Evolutionary conservation across 1,140 invertebrate species (phyloP).

Genomic region (Cotesia vestalis): DNA sequence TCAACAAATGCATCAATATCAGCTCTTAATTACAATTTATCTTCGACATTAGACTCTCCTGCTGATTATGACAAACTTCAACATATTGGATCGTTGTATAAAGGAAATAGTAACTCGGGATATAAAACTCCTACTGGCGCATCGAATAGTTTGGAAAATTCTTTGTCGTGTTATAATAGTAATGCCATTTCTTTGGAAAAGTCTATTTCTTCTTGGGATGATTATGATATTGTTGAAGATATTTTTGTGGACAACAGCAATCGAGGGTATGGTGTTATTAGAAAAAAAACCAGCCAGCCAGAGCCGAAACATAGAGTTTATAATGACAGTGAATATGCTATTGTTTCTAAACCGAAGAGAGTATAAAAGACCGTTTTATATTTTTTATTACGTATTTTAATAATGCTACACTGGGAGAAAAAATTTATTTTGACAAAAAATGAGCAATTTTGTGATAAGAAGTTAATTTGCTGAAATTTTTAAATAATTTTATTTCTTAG

Average conservation of each 20-base stretch:
- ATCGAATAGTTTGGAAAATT: slow-evolving; percentile 22
- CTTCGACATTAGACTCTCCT: slow-evolving; percentile 44
- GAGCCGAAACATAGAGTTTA: slow-evolving; percentile 73
- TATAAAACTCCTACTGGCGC: slow-evolving; percentile 68
- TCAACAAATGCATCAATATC: slow-evolving; percentile 35
- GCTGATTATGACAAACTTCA: slow-evolving; percentile 80
- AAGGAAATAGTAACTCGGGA: slow-evolving; percentile 72
- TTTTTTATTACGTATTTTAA: too few relatives aligned
- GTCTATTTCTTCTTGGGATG: slow-evolving; percentile 66
- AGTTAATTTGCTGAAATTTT: too few relatives aligned
- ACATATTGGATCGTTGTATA: slow-evolving; percentile 78
- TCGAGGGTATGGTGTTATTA: slow-evolving; percentile 78
- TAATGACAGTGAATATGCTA: slow-evolving; percentile 81
- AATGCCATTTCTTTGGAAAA: slow-evolving; percentile 58
- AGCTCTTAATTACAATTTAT: slow-evolving; percentile 50
- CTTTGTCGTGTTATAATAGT: slow-evolving; percentile 53
- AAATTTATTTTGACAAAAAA: too few relatives aligned
- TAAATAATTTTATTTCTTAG: too few relatives aligned
- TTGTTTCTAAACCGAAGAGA: slow-evolving; percentile 82
- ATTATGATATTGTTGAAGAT: slow-evolving; percentile 75
- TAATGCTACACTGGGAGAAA: too few relatives aligned
- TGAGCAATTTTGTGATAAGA: too few relatives aligned
- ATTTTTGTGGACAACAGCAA: slow-evolving; percentile 81
- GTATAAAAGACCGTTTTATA: slow-evolving; percentile 65
- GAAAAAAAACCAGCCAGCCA: slow-evolving; percentile 70